Percentiles rank a stretch among this genome's conserved stretches.
Evolutionary conservation across 2,113 vertebrate species (phyloP).

Genomic region (Nycticryphes semicollaris): DNA sequence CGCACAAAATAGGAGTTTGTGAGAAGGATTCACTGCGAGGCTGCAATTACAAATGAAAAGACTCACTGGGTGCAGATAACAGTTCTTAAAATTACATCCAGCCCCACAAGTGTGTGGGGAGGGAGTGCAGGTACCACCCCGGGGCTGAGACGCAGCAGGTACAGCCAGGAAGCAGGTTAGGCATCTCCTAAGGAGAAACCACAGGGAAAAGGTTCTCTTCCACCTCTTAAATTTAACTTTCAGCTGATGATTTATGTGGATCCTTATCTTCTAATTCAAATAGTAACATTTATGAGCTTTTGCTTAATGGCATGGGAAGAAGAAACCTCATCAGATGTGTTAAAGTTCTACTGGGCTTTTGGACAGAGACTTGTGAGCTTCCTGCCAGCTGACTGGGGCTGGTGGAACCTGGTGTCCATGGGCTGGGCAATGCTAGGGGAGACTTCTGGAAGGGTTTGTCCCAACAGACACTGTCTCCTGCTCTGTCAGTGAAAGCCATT

Average conservation of each 20-base stretch:
- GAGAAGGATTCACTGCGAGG: neutral
- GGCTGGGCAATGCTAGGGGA: neutral
- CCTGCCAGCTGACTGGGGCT: neutral
- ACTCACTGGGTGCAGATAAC: neutral
- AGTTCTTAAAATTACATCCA: neutral
- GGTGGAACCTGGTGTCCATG: neutral
- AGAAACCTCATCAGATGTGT: neutral
- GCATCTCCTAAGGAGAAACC: neutral
- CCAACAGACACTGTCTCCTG: neutral
- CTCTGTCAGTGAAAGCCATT: neutral
- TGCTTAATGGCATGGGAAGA: neutral
- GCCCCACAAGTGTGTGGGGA: neutral
- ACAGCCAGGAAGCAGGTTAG: neutral
- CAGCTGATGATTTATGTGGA: neutral
- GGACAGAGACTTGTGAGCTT: neutral
- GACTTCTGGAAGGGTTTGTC: neutral
- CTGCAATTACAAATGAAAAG: neutral
- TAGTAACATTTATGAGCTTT: neutral
- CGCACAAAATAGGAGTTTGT: neutral
- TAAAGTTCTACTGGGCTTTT: neutral
- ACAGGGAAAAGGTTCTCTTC: neutral
- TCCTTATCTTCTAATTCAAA: neutral
- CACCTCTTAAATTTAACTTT: neutral
- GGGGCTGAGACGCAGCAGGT: neutral
- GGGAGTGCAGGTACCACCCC: neutral